Evolutionary conservation across 2,888 invertebrate genomes (phyloP).

Genomic region (Melieria crassipennis): DNA sequence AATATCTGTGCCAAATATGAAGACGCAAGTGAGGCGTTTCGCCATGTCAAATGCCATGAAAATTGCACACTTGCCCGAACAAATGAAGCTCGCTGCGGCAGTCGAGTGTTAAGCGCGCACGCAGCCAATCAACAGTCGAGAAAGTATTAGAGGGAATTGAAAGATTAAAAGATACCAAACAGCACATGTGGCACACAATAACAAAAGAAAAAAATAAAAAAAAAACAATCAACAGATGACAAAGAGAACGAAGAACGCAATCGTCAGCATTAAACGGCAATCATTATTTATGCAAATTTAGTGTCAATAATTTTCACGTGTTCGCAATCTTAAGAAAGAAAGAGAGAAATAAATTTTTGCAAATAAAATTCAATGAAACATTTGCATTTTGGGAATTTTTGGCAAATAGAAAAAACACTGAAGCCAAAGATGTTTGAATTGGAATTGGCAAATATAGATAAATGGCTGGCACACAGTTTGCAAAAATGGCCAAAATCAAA

Average conservation of each 20-base stretch:
- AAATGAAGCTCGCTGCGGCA: neutral
- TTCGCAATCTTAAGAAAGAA: constrained; percentile 19
- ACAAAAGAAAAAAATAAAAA: no score
- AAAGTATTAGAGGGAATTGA: no score
- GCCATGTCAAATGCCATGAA: neutral
- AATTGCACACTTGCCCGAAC: no score
- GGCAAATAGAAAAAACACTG: constrained; percentile 33
- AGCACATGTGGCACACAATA: no score
- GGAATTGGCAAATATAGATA: constrained; percentile 27
- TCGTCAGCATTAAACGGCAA: neutral
- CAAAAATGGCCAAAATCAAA: constrained; percentile 41
- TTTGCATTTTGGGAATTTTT: constrained; percentile 24
- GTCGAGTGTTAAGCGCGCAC: neutral
- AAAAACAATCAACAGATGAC: no score
- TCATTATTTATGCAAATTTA: constrained; percentile 59
- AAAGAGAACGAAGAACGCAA: no score
- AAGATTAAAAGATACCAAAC: no score
- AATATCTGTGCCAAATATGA: constrained; percentile 5
- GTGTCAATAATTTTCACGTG: constrained; percentile 48
- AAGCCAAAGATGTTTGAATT: constrained; percentile 32
- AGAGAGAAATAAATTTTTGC: constrained; percentile 17
- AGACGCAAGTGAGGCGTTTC: neutral
- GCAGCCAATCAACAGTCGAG: no score
- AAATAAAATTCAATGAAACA: constrained; percentile 44
- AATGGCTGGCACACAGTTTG: neutral